A percentile compares a stretch with the other conserved stretches of the same genome.
phyloP scores from a whole-genome alignment of 1,140 invertebrate genomes.

The Aphis craccivora region DNA sequence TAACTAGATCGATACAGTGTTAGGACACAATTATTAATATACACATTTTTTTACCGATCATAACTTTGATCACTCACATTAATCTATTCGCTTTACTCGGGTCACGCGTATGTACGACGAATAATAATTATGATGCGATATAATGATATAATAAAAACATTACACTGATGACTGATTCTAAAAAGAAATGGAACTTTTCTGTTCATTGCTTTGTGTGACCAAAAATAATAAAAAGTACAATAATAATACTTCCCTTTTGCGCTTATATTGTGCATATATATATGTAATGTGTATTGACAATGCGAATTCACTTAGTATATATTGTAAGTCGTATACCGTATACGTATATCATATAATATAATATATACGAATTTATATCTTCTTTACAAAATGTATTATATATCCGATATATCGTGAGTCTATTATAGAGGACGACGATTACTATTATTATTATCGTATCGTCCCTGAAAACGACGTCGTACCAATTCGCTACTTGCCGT shows the following conservation, averaged over 20 bases:
- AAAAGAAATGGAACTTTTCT: neutral
- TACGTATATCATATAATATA: neutral
- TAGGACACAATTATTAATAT: too few relatives aligned
- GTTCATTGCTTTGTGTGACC: neutral
- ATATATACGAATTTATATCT: neutral
- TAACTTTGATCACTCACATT: neutral
- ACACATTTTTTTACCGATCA: neutral
- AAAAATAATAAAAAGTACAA: neutral
- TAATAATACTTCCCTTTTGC: neutral
- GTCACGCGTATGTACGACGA: neutral
- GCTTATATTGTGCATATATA: neutral
- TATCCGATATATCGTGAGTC: neutral
- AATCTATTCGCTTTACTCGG: neutral
- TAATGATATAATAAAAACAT: neutral
- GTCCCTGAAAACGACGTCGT: neutral
- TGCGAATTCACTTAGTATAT: neutral
- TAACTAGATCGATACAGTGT: too few relatives aligned
- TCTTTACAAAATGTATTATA: constrained; percentile 1
- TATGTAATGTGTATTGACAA: neutral
- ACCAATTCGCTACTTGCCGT: neutral
- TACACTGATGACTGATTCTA: neutral
- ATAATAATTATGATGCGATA: neutral
- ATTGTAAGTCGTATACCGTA: neutral
- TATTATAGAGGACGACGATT: neutral
- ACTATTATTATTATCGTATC: neutral